phyloP scores from a whole-genome alignment of 2,888 invertebrate genomes.

The Bibio marci region DNA sequence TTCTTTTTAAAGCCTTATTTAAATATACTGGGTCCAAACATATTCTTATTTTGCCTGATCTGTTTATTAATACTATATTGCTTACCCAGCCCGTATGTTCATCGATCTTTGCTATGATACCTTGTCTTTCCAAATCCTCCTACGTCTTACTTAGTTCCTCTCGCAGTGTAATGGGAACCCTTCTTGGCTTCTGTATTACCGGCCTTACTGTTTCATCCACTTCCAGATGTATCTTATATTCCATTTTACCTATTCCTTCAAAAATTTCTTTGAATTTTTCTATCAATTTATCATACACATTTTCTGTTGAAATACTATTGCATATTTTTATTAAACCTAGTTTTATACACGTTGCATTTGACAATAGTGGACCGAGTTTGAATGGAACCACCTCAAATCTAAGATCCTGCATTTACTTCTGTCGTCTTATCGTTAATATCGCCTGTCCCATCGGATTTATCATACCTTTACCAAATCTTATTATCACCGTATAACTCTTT shows the following conservation, averaged over 20 bases:
- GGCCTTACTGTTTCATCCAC: background rate
- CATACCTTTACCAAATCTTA: too few relatives aligned
- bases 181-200: background rate
- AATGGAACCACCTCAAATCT: too few relatives aligned
- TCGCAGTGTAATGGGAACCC: conserved; percentile 3
- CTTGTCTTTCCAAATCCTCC: background rate
- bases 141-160: conserved; percentile 1
- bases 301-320: background rate
- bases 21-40: conserved; percentile 15
- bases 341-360: conserved; percentile 1
- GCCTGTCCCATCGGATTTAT: too few relatives aligned
- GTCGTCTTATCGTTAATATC: too few relatives aligned
- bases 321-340: conserved; percentile 7
- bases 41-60: conserved; percentile 13
- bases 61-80: conserved; percentile 14
- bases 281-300: conserved; percentile 6
- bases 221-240: background rate
- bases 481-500: too few relatives aligned
- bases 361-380: too few relatives aligned
- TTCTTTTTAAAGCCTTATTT: conserved; percentile 11
- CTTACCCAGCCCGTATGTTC: conserved; percentile 7
- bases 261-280: background rate
- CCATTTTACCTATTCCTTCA: background rate
- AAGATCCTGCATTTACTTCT: too few relatives aligned
- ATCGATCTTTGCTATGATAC: conserved; percentile 7